phyloP scores from a whole-genome alignment of 2,888 invertebrate species.

The Pachliopta kotzebuea region DNA sequence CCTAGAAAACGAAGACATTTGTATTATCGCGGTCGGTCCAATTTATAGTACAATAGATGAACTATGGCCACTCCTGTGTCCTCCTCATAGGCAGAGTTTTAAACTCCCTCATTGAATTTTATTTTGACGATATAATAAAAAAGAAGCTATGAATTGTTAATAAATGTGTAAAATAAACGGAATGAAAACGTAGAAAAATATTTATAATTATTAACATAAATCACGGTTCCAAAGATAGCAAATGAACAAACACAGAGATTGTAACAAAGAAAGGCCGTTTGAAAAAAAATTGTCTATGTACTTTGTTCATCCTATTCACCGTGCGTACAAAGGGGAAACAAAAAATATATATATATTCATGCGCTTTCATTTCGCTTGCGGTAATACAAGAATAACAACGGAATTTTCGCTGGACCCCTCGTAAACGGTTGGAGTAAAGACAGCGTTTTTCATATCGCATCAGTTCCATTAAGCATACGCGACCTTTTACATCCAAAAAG shows the following conservation, averaged over 20 bases:
- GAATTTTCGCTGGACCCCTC: constrained; percentile 49
- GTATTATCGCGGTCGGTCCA: constrained; percentile 6
- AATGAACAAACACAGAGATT: neutral
- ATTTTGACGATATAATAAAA: too few relatives aligned
- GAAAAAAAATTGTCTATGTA: constrained; percentile 27
- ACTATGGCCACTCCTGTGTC: neutral
- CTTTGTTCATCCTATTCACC: constrained; percentile 33
- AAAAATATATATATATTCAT: constrained; percentile 53
- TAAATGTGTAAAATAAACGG: too few relatives aligned
- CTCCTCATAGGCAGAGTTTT: neutral
- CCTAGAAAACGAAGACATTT: constrained; percentile 2
- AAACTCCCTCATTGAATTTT: too few relatives aligned
- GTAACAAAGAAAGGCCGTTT: constrained; percentile 13
- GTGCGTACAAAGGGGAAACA: constrained; percentile 50
- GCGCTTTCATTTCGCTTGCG: constrained; percentile 51
- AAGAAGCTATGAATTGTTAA: too few relatives aligned
- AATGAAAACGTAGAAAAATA: neutral
- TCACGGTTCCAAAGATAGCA: neutral
- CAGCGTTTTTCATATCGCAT: constrained; percentile 49
- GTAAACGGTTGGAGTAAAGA: constrained; percentile 53
- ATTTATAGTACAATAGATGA: neutral
- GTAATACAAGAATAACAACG: constrained; percentile 62
- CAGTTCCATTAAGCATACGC: constrained; percentile 47
- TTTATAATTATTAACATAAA: neutral
- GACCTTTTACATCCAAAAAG: constrained; percentile 50